Evolutionary conservation across 2,888 invertebrate genomes (phyloP).

Genomic region (Blomia tropicalis): DNA sequence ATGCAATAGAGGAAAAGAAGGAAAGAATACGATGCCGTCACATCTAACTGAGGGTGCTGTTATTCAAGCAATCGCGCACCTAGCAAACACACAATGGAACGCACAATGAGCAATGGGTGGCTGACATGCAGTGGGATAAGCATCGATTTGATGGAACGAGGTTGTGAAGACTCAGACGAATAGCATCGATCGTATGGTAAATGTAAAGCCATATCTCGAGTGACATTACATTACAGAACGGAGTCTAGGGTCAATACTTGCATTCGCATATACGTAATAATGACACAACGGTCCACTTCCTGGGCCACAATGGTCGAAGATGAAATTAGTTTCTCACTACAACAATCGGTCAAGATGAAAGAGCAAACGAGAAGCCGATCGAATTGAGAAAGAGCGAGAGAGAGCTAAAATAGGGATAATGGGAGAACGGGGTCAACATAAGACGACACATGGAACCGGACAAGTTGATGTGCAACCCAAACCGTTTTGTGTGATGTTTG

Average conservation of each 20-base stretch:
- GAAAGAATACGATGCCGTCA: too few species aligned
- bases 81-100: not conserved
- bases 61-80: not conserved
- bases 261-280: not conserved
- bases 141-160: not conserved
- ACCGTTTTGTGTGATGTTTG: too few species aligned
- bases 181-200: not conserved
- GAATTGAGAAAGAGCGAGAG: not conserved
- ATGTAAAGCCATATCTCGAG: not conserved
- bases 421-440: conserved; percentile 10
- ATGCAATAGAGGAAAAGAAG: too few species aligned
- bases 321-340: not conserved
- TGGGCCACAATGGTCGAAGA: not conserved
- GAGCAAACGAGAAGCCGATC: not conserved
- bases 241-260: too few species aligned
- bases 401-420: too few species aligned
- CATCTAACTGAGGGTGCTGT: not conserved
- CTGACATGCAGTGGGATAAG: not conserved
- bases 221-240: too few species aligned
- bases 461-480: not conserved
- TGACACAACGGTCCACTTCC: not conserved
- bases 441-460: not conserved
- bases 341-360: conserved; percentile 15
- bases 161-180: too few species aligned
- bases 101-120: not conserved